Conservation (phyloP, 2,113 vertebrate genomes). For the Oryzias woworae region DNA sequence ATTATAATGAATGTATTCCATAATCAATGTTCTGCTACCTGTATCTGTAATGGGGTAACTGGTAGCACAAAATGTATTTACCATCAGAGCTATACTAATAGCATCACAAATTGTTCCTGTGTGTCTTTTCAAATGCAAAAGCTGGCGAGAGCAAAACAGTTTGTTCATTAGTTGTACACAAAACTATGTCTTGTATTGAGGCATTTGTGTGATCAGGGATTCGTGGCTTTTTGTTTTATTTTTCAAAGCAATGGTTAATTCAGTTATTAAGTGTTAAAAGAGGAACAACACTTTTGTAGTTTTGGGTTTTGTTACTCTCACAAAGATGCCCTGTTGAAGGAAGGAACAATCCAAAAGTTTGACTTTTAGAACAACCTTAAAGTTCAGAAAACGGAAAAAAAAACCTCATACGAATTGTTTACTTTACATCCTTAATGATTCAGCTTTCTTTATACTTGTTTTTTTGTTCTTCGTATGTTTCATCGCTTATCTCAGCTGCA, state of each 20-base stretch:
- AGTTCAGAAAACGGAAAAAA: not conserved
- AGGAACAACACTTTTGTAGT: conserved; percentile 38
- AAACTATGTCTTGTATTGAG: not conserved
- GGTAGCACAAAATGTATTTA: not conserved
- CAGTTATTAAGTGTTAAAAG: conserved; percentile 18
- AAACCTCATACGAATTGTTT: not conserved
- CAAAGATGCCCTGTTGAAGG: conserved; percentile 22
- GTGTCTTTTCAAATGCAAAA: not conserved
- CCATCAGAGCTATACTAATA: not conserved
- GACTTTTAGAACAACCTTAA: conserved; percentile 3
- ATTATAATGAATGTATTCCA: too few relatives aligned
- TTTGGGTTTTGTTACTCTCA: conserved; percentile 6
- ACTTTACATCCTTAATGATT: not conserved
- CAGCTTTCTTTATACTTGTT: not conserved
- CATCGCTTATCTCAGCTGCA: too few relatives aligned
- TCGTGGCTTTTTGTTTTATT: not conserved
- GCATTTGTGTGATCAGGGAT: not conserved
- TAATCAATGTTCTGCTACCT: too few relatives aligned
- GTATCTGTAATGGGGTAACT: too few relatives aligned
- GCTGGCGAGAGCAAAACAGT: not conserved
- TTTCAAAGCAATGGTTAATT: not conserved
- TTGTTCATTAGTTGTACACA: conserved; percentile 10
- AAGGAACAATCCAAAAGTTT: not conserved
- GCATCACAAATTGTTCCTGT: not conserved
- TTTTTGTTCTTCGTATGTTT: not conserved